phyloP scores from a whole-genome alignment of 2,113 vertebrate genomes.

The Agapornis roseicollis region DNA sequence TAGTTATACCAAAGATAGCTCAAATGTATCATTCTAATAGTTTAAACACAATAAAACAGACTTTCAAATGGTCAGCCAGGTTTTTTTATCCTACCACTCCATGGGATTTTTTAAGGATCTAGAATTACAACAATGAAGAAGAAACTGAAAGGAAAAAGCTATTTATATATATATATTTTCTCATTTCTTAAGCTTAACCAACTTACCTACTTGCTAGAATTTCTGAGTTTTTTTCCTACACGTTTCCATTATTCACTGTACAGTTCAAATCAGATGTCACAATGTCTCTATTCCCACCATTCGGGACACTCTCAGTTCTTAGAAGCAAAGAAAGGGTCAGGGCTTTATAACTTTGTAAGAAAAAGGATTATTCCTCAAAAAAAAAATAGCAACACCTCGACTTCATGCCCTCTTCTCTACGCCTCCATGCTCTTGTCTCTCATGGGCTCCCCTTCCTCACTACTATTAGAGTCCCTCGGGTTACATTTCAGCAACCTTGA shows the following conservation, averaged over 20 bases:
- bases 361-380: not conserved
- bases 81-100: not conserved
- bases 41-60: not conserved
- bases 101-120: not conserved
- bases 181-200: not conserved
- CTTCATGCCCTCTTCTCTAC: not conserved
- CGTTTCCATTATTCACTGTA: not conserved
- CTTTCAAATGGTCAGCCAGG: not conserved
- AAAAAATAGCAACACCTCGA: not conserved
- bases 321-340: not conserved
- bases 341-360: not conserved
- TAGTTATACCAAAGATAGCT: not conserved
- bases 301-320: not conserved
- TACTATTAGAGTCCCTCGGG: not conserved
- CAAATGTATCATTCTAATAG: not conserved
- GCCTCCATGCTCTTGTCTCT: not conserved
- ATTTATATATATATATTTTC: not conserved
- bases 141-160: not conserved
- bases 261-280: not conserved
- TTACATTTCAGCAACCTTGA: not conserved
- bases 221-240: not conserved
- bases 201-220: not conserved
- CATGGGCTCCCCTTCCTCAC: not conserved
- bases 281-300: not conserved
- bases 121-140: not conserved